Conservation (phyloP, 2,113 vertebrate genomes). For the Speoplatyrhinus poulsoni region DNA sequence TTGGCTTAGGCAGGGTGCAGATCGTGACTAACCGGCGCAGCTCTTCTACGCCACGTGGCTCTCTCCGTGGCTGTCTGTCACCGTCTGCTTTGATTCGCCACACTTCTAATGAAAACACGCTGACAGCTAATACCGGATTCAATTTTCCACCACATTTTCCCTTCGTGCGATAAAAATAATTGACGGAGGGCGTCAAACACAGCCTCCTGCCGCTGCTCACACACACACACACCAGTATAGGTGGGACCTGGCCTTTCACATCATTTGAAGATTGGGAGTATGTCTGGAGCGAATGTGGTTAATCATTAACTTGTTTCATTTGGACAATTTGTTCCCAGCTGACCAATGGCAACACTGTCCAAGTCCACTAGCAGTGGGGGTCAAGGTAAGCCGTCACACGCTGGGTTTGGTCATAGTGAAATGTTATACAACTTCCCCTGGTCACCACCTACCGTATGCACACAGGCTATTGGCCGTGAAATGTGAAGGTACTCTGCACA, state of each 20-base stretch:
- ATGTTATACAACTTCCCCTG: constrained; percentile 6
- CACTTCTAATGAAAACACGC: constrained; percentile 65
- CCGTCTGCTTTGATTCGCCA: constrained; percentile 63
- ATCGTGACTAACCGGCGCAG: constrained; percentile 60
- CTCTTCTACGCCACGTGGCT: constrained; percentile 51
- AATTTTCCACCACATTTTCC: constrained; percentile 54
- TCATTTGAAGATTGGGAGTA: constrained; percentile 37
- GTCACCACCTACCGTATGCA: not conserved
- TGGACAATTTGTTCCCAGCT: constrained; percentile 50
- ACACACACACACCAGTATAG: constrained; percentile 32
- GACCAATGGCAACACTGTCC: constrained; percentile 36
- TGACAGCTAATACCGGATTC: constrained; percentile 63
- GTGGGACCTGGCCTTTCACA: constrained; percentile 43
- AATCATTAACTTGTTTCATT: constrained; percentile 63
- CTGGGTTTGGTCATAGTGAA: constrained; percentile 5
- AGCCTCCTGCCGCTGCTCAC: constrained; percentile 16
- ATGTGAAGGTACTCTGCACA: too few relatives aligned
- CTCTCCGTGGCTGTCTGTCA: constrained; percentile 49
- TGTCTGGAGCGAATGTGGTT: constrained; percentile 32
- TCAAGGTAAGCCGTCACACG: constrained; percentile 30
- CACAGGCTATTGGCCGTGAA: too few relatives aligned
- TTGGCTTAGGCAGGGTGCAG: constrained; percentile 31
- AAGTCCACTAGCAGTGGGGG: constrained; percentile 30
- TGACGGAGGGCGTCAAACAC: constrained; percentile 21
- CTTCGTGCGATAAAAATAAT: constrained; percentile 54